Percentiles rank a stretch among this genome's conserved stretches.
phyloP scores from a whole-genome alignment of 1,140 invertebrate species.

The Pissodes strobi region DNA sequence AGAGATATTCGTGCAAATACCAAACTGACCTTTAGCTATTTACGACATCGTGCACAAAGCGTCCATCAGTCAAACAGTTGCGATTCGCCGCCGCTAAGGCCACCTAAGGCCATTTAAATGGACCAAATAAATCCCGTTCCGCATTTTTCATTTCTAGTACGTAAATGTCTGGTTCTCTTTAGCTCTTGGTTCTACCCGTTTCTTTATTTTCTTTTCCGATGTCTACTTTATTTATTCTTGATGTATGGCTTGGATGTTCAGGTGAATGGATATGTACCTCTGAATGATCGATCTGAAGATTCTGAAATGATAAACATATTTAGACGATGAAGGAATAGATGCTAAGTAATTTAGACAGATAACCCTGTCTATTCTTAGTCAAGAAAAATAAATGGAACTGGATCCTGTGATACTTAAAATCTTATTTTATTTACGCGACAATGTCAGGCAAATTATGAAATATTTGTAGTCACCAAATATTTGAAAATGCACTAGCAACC shows the following conservation, averaged over 20 bases:
- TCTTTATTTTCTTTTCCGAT: slow-evolving; percentile 10
- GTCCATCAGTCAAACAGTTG: slow-evolving; percentile 32
- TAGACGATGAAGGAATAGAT: no score
- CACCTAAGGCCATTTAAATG: slow-evolving; percentile 30
- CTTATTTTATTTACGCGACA: no score
- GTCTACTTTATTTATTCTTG: slow-evolving; percentile 19
- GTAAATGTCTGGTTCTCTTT: slow-evolving; percentile 19
- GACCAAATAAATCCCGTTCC: slow-evolving; percentile 28
- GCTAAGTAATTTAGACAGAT: no score
- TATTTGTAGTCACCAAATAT: no score
- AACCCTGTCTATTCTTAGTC: no score
- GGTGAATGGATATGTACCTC: slow-evolving; percentile 15
- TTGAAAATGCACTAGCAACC: no score
- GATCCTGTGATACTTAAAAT: no score
- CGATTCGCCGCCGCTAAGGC: slow-evolving; percentile 23
- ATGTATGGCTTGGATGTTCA: slow-evolving; percentile 12
- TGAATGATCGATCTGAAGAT: slow-evolving; percentile 17
- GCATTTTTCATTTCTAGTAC: slow-evolving; percentile 14
- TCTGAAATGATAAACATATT: no score
- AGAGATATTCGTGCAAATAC: slow-evolving; percentile 28
- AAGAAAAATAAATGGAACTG: no score
- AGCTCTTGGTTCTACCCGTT: slow-evolving; percentile 4
- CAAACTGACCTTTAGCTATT: slow-evolving; percentile 30
- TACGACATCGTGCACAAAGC: slow-evolving; percentile 28
- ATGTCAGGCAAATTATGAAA: no score